Evolutionary conservation across 2,797 vertebrate genomes (phyloP).

Genomic region (Phoeniculus purpureus): DNA sequence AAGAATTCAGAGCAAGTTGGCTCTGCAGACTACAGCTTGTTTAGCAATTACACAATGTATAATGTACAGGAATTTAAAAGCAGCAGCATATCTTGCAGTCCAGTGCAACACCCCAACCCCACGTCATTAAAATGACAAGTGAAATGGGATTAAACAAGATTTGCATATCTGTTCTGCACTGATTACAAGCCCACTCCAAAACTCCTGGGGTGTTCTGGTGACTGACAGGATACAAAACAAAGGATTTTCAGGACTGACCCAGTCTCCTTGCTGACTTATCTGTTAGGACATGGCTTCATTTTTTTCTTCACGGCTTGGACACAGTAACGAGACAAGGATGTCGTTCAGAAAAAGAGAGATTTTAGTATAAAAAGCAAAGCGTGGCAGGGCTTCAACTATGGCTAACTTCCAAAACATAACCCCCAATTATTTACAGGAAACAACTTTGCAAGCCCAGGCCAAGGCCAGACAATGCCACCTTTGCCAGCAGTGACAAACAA

Average conservation of each 20-base stretch:
- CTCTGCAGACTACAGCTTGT: background rate
- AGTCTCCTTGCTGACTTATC: background rate
- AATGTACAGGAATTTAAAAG: background rate
- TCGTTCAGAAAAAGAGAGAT: background rate
- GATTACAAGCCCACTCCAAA: background rate
- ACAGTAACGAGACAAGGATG: background rate
- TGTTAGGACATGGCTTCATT: background rate
- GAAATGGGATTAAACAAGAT: conserved; percentile 9
- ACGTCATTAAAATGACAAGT: conserved; percentile 3
- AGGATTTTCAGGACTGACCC: background rate
- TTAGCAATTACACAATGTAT: background rate
- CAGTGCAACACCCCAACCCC: background rate
- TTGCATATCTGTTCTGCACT: background rate
- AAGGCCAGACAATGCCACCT: background rate
- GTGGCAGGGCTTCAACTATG: background rate
- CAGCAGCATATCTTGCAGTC: background rate
- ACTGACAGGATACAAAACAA: background rate
- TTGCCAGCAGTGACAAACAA: background rate
- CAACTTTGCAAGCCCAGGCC: background rate
- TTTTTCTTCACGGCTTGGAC: background rate
- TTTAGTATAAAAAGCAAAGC: background rate
- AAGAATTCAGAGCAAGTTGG: background rate
- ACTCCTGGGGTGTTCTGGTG: background rate
- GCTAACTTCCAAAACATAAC: background rate
- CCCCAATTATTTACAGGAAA: background rate